phyloP scores from a whole-genome alignment of 2,888 invertebrate genomes.

The Sabatieria punctata region DNA sequence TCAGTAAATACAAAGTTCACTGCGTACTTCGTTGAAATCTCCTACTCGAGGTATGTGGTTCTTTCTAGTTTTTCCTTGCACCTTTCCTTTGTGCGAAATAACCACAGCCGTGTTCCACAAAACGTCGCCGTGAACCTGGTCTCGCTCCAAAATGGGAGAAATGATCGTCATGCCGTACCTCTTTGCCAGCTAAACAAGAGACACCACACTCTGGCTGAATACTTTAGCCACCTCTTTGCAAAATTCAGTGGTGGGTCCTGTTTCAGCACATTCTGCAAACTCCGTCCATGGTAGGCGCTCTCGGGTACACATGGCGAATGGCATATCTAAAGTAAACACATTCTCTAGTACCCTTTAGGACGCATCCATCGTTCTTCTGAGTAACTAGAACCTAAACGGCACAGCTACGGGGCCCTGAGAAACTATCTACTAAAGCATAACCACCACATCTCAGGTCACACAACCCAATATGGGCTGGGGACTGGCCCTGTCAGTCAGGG shows the following conservation, averaged over 20 bases:
- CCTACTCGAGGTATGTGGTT: slow-evolving; percentile 94
- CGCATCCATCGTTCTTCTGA: no score
- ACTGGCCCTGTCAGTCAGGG: no score
- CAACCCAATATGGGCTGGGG: no score
- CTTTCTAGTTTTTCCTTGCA: slow-evolving; percentile 87
- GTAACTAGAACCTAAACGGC: no score
- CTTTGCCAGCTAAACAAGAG: slow-evolving; percentile 46
- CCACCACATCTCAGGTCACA: no score
- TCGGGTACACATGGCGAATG: slow-evolving; percentile 88
- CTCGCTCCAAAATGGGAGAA: slow-evolving; percentile 80
- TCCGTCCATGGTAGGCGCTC: slow-evolving; percentile 84
- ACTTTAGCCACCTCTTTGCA: slow-evolving; percentile 44
- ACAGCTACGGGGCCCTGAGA: no score
- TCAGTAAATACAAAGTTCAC: background rate
- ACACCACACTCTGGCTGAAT: background rate
- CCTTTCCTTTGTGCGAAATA: slow-evolving; percentile 52
- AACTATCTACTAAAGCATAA: no score
- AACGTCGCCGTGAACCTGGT: slow-evolving; percentile 55
- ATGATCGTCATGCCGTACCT: slow-evolving; percentile 76
- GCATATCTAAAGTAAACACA: slow-evolving; percentile 65
- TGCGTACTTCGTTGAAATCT: slow-evolving; percentile 67
- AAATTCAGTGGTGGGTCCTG: slow-evolving; percentile 64
- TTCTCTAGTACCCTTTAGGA: no score
- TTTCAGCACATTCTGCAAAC: slow-evolving; percentile 70
- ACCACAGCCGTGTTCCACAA: slow-evolving; percentile 74